A percentile compares a stretch with the other conserved stretches of the same genome.
Conservation (phyloP, 2,797 vertebrate species). For the Buceros bicornis region DNA sequence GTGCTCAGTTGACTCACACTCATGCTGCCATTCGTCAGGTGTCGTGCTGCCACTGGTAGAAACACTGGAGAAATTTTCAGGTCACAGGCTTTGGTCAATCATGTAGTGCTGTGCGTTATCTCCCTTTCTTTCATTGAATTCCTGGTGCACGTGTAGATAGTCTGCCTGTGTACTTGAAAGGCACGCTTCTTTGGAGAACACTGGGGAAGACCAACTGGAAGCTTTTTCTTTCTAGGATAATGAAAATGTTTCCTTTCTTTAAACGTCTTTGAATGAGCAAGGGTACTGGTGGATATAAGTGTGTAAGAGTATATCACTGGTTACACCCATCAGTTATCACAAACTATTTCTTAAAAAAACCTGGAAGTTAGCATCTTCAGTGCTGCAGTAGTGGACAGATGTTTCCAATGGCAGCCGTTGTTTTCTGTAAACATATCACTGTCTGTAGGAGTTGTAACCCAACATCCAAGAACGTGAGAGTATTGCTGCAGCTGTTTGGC, state of each 20-base stretch:
- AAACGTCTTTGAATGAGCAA: neutral
- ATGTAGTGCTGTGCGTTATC: neutral
- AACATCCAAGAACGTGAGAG: neutral
- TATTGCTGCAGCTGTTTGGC: neutral
- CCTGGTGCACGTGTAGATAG: neutral
- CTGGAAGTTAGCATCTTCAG: neutral
- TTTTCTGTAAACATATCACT: neutral
- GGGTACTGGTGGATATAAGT: neutral
- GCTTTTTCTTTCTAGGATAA: neutral
- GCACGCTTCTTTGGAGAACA: neutral
- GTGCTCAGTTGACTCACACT: neutral
- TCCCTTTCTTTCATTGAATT: neutral
- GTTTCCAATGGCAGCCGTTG: neutral
- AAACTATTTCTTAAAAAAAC: neutral
- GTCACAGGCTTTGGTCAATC: neutral
- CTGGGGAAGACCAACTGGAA: neutral
- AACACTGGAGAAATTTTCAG: neutral
- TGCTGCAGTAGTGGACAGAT: neutral
- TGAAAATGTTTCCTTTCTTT: neutral
- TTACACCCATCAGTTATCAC: neutral
- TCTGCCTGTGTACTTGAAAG: neutral
- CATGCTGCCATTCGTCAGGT: neutral
- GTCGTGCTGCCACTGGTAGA: neutral
- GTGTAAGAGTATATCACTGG: neutral
- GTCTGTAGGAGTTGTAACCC: neutral